Base-by-base conservation (phyloP, 2,888 invertebrate genomes). In the Isoperla grammatica region DNA sequence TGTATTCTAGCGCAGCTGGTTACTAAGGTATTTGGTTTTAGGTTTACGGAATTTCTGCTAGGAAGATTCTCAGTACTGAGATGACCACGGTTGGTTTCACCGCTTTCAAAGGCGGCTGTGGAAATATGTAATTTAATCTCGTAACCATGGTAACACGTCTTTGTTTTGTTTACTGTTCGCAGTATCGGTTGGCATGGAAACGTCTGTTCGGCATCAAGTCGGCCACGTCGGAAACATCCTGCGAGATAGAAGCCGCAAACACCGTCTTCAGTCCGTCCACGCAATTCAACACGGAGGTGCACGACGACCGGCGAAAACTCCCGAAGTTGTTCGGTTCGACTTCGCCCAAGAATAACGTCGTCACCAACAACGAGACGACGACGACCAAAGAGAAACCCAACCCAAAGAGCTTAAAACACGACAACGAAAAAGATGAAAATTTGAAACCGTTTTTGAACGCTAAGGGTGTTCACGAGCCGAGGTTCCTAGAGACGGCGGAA, bases 151-250 rank as follows among this genome's bases (percentile, higher is more conserved):
- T n/a, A n/a, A n/a, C n/a, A n/a, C n/a, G n/a, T n/a, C 29, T 6
- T 29, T 29, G 29, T n/a, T 22, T 48, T 48, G 8, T 48, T 2
- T 13, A 12, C 11, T 20, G 9, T 49, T 59, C n/a, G 2, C 65
- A 68, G 68, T 68, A 67, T 61, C 68, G 68, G 23, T 61, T 67
- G 6, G 68, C 68, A 15, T 68, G 67, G 68, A 64, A 61, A 37
- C 61, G 65, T 35, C 62, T 68, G 29, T 60, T 69, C 13, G 63
- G 65, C 8, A 57, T 62, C 13, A 49, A 50, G 2, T 23, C 53
- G 8, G 2, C 11, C 2, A 39, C 53, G 20, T 43, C 55, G 3
- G 61, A 60, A 20, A 56, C 49, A n/a, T 63, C 64, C 1, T 60
- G 45, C n/a, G 63, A 61, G 46, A 56, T 54, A 1, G 61, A 56